phyloP scores from a whole-genome alignment of 2,888 invertebrate species.

The Augochlorella aurata region DNA sequence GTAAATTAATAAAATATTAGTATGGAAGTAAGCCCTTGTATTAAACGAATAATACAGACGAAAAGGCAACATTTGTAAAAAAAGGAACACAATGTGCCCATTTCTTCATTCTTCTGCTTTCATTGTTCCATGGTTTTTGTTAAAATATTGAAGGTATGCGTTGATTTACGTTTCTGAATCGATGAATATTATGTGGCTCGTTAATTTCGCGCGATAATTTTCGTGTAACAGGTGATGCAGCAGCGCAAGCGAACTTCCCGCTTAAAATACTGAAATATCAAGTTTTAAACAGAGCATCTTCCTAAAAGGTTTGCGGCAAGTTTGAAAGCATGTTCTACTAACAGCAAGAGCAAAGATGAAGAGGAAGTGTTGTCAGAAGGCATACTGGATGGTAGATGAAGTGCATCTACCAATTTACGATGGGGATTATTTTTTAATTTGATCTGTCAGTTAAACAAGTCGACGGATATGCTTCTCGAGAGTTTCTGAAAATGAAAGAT shows the following conservation, averaged over 20 bases:
- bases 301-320: background rate
- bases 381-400: constrained; percentile 1
- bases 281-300: background rate
- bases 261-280: constrained; percentile 5
- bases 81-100: too few species aligned
- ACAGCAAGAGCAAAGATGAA: background rate
- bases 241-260: background rate
- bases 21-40: too few species aligned
- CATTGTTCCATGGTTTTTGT: too few species aligned
- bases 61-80: too few species aligned
- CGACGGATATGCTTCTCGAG: background rate
- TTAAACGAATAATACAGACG: too few species aligned
- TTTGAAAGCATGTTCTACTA: constrained; percentile 7
- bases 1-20: too few species aligned
- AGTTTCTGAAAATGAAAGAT: background rate
- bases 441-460: constrained; percentile 4
- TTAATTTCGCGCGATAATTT: background rate
- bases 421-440: constrained; percentile 10
- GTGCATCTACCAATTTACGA: constrained; percentile 3
- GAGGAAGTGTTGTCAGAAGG: background rate
- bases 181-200: too few species aligned
- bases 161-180: too few species aligned
- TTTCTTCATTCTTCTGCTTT: too few species aligned
- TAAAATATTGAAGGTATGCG: too few species aligned
- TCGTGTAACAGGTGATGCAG: background rate